Conservation (phyloP, 2,888 invertebrate genomes). For the Caenorhabditis panamensis region DNA sequence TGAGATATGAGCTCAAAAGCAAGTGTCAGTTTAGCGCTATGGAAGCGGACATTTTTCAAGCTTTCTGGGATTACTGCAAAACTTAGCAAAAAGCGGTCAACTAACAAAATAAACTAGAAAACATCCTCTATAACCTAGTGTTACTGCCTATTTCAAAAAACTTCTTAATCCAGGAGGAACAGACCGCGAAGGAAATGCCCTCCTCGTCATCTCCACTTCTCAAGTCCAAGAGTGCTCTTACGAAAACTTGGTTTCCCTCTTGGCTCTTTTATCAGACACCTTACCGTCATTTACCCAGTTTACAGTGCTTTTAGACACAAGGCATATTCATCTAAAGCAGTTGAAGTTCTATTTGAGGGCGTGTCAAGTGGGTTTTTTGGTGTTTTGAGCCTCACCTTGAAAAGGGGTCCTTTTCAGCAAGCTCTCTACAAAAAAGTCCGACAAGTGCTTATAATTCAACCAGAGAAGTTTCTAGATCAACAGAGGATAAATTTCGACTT, state of each 20-base stretch:
- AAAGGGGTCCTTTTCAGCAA: constrained; percentile 64
- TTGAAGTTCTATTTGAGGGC: constrained; percentile 76
- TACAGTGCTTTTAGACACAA: constrained; percentile 77
- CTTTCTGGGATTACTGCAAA: too few species aligned
- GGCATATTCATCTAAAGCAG: constrained; percentile 69
- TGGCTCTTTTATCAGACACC: constrained; percentile 62
- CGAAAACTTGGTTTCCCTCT: constrained; percentile 68
- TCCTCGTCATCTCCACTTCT: constrained; percentile 53
- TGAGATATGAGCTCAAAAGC: too few species aligned
- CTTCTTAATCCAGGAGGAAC: constrained; percentile 49
- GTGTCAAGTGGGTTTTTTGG: constrained; percentile 58
- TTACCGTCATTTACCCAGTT: constrained; percentile 60
- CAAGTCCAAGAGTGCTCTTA: constrained; percentile 62
- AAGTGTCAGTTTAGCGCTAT: too few species aligned
- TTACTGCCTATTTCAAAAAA: too few species aligned
- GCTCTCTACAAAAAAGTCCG: constrained; percentile 74
- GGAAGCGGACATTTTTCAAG: too few species aligned
- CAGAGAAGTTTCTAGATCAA: constrained; percentile 88
- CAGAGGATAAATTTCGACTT: constrained; percentile 84
- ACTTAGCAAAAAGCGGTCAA: too few species aligned
- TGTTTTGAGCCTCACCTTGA: not conserved
- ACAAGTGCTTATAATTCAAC: constrained; percentile 85
- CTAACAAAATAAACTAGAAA: too few species aligned
- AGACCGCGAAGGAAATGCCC: constrained; percentile 55
- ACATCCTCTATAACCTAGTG: too few species aligned